These are phyloP conservation scores for Phalera bucephala DNA, from an alignment of 2,888 invertebrate species.

Conservation along the genomic window DNA sequence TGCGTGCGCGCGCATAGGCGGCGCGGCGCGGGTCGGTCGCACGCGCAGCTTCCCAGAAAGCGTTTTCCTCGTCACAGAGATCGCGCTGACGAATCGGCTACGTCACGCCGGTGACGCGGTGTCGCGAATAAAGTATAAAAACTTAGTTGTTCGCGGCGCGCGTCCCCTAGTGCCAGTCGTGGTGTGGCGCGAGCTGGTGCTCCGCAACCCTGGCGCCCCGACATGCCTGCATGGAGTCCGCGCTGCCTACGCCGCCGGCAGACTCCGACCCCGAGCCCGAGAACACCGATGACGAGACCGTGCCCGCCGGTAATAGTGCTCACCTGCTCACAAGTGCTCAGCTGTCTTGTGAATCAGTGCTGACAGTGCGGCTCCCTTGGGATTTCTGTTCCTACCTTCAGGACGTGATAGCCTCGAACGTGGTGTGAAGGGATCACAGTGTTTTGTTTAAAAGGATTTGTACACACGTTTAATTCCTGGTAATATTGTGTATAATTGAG, in stretches of 20 bases:
- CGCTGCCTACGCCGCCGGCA: slow-evolving; percentile 39
- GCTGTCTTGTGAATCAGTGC: too few relatives aligned
- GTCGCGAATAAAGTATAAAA: slow-evolving; percentile 65
- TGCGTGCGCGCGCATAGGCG: slow-evolving; percentile 1
- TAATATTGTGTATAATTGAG: background rate
- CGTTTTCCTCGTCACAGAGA: slow-evolving; percentile 72
- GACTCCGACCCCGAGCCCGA: slow-evolving; percentile 44
- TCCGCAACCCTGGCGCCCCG: slow-evolving; percentile 67
- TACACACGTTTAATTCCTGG: too few relatives aligned
- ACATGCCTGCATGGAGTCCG: slow-evolving; percentile 74
- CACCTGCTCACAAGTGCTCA: too few relatives aligned
- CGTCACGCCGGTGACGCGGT: slow-evolving; percentile 69
- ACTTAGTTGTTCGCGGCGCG: slow-evolving; percentile 49
- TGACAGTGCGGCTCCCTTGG: too few relatives aligned
- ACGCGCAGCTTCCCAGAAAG: slow-evolving; percentile 68
- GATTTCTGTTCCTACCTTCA: too few relatives aligned
- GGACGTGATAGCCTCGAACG: background rate
- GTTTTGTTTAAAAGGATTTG: too few relatives aligned
- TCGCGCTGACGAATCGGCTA: slow-evolving; percentile 63
- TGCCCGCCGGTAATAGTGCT: slow-evolving; percentile 72
- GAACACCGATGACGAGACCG: slow-evolving; percentile 68
- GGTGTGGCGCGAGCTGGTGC: slow-evolving; percentile 20
- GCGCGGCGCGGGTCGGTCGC: slow-evolving; percentile 16
- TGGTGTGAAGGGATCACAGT: background rate
- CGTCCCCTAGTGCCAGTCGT: slow-evolving; percentile 56